Conservation (phyloP, 2,797 vertebrate species). For the Acipenser transmontanus region DNA sequence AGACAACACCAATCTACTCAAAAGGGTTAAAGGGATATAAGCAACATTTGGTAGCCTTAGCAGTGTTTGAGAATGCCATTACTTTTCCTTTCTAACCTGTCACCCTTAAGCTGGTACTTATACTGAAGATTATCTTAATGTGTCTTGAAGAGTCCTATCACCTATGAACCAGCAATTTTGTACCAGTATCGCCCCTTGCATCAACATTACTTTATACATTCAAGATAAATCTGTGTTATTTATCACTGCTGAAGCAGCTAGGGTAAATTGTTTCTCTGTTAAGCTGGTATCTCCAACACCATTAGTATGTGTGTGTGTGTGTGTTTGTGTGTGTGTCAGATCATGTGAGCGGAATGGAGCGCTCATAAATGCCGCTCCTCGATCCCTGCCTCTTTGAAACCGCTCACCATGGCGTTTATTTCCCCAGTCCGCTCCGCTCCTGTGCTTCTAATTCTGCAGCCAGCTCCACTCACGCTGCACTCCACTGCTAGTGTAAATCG, state of each 20-base stretch:
- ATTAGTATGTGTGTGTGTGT: conserved; percentile 4
- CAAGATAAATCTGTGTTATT: neutral
- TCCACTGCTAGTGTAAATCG: no score
- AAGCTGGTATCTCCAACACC: neutral
- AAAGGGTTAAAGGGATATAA: neutral
- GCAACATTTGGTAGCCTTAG: neutral
- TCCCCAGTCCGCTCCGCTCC: no score
- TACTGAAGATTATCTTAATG: conserved; percentile 3
- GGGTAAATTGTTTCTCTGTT: conserved; percentile 1
- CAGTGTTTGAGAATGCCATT: conserved; percentile 1
- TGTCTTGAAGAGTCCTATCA: conserved; percentile 2
- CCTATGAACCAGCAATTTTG: conserved; percentile 5
- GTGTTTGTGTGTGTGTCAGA: neutral
- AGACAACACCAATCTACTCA: no score
- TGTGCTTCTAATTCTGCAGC: no score
- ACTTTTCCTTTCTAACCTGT: neutral
- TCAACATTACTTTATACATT: neutral
- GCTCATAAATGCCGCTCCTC: no score
- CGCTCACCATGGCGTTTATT: no score
- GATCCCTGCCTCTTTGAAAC: no score
- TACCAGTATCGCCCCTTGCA: neutral
- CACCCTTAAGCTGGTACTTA: conserved; percentile 3
- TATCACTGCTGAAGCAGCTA: neutral
- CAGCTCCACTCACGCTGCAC: no score
- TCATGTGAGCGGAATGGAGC: no score